Percentiles rank a stretch among this genome's conserved stretches.
Evolutionary conservation across 2,888 invertebrate species (phyloP).

Genomic region (Papilio elwesi): DNA sequence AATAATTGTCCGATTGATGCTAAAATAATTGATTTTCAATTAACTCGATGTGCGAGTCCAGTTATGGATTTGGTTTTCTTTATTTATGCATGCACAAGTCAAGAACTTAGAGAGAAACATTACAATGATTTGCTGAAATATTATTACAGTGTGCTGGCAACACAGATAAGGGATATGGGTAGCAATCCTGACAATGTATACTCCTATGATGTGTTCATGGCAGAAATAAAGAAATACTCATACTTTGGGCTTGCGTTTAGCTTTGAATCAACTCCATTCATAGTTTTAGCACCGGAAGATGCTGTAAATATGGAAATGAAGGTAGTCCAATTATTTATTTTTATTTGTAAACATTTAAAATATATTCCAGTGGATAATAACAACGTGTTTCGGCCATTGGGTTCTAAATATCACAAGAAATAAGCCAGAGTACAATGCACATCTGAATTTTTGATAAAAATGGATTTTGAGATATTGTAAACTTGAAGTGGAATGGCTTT

Average conservation of each 20-base stretch:
- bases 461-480: too few relatives aligned
- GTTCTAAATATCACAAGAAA: too few relatives aligned
- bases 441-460: too few relatives aligned
- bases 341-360: neutral
- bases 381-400: too few relatives aligned
- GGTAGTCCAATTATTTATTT: conserved; percentile 56
- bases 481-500: too few relatives aligned
- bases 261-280: conserved; percentile 85
- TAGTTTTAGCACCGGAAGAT: conserved; percentile 83
- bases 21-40: conserved; percentile 88
- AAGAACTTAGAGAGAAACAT: conserved; percentile 81
- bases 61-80: conserved; percentile 84
- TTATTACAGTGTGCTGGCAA: conserved; percentile 84
- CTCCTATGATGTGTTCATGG: conserved; percentile 75
- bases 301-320: conserved; percentile 84
- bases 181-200: conserved; percentile 84
- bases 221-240: conserved; percentile 83
- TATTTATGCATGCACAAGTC: conserved; percentile 84
- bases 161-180: conserved; percentile 83
- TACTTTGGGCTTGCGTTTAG: conserved; percentile 84
- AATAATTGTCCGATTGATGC: conserved; percentile 63
- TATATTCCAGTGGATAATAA: neutral
- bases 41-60: conserved; percentile 84
- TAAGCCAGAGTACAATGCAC: too few relatives aligned
- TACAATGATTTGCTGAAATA: conserved; percentile 85